phyloP scores from a whole-genome alignment of 1,140 invertebrate species.

The Drosophila nebulosa region DNA sequence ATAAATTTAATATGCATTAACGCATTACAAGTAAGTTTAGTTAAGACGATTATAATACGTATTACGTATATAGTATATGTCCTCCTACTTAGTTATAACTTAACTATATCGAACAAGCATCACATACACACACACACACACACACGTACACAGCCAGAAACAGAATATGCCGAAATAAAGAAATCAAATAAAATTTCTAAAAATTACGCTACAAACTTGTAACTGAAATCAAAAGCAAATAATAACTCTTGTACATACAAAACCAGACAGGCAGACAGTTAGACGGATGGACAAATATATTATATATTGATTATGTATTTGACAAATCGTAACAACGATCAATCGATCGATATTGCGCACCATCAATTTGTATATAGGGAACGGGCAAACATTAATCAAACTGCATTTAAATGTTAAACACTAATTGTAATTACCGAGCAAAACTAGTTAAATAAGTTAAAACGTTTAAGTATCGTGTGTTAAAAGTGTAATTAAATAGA shows the following conservation, averaged over 20 bases:
- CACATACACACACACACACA: too few relatives aligned
- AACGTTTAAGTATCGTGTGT: conserved; percentile 27
- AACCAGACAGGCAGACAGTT: background rate
- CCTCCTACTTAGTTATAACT: conserved; percentile 3
- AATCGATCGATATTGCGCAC: conserved; percentile 51
- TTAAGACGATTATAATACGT: conserved; percentile 32
- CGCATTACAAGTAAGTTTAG: conserved; percentile 35
- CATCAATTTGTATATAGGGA: conserved; percentile 64
- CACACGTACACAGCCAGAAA: too few relatives aligned
- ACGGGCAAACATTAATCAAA: conserved; percentile 73
- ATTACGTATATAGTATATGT: conserved; percentile 15
- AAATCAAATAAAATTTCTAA: conserved; percentile 27
- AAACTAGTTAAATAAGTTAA: conserved; percentile 44
- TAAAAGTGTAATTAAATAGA: conserved; percentile 59
- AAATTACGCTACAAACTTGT: conserved; percentile 55
- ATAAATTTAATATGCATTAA: conserved; percentile 74
- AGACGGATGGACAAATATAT: conserved; percentile 6
- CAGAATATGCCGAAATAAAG: conserved; percentile 11
- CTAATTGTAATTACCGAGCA: conserved; percentile 57
- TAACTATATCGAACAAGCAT: conserved; percentile 14
- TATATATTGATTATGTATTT: background rate
- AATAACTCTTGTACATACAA: background rate
- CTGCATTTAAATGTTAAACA: conserved; percentile 71
- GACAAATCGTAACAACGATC: conserved; percentile 31
- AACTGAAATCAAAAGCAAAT: conserved; percentile 67